Evolutionary conservation across 2,113 vertebrate genomes (phyloP).

Genomic region (Bothrops jararaca): DNA sequence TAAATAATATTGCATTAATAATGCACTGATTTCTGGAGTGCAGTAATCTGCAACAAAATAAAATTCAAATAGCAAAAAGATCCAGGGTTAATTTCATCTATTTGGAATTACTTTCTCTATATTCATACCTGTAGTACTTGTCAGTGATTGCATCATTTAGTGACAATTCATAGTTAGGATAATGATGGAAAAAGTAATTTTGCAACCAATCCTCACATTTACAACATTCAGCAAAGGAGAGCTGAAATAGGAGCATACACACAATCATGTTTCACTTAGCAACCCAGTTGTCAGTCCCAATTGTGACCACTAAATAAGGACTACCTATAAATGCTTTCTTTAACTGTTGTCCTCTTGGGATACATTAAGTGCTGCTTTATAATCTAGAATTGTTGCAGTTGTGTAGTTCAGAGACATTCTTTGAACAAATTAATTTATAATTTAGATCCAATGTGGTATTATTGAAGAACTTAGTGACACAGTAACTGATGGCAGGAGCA

Average conservation of each 20-base stretch:
- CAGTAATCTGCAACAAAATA: neutral
- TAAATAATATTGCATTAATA: neutral
- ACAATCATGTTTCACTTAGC: neutral
- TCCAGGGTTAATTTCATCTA: neutral
- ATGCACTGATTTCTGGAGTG: neutral
- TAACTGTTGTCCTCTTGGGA: neutral
- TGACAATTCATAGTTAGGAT: neutral
- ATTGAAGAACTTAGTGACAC: neutral
- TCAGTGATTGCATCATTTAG: neutral
- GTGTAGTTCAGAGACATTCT: neutral
- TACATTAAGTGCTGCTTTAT: neutral
- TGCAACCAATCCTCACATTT: neutral
- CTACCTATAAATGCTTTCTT: neutral
- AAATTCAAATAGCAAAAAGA: neutral
- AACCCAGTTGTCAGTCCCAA: neutral
- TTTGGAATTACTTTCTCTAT: constrained; percentile 5
- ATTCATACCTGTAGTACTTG: neutral
- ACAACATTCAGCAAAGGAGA: neutral
- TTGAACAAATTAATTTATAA: neutral
- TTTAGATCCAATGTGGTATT: neutral
- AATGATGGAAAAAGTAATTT: neutral
- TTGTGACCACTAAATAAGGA: neutral
- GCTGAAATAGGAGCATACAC: neutral
- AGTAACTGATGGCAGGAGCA: neutral
- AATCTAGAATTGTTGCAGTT: neutral